Conservation (phyloP, 2,113 vertebrate species). For the Eulemur macaco region DNA sequence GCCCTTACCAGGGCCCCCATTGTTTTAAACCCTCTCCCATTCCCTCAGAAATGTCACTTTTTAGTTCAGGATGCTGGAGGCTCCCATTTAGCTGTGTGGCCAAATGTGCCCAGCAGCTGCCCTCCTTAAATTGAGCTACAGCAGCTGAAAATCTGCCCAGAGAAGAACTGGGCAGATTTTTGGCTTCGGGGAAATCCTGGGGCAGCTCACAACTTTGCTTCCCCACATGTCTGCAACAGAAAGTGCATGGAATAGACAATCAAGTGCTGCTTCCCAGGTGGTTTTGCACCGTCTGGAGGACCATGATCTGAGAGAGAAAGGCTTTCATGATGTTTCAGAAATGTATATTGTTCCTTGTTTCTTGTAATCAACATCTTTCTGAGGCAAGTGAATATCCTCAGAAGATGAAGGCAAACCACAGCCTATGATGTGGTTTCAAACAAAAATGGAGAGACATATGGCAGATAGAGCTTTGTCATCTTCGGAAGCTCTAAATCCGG, state of each 20-base stretch:
- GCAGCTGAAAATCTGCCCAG: slow-evolving; percentile 19
- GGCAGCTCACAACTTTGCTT: slow-evolving; percentile 56
- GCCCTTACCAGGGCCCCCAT: neutral
- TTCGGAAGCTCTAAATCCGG: neutral
- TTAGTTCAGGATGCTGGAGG: slow-evolving; percentile 40
- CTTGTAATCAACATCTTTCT: slow-evolving; percentile 7
- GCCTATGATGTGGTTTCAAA: neutral
- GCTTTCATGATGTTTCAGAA: slow-evolving; percentile 24
- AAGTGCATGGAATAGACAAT: neutral
- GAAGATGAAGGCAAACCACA: neutral
- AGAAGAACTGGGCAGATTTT: slow-evolving; percentile 75
- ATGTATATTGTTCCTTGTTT: neutral
- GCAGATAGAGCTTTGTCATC: neutral
- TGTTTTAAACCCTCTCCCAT: neutral
- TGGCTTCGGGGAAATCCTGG: slow-evolving; percentile 68
- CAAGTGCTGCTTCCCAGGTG: slow-evolving; percentile 6
- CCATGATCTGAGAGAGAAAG: neutral
- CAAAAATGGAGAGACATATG: neutral
- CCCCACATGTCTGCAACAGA: slow-evolving; percentile 37
- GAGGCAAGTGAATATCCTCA: neutral
- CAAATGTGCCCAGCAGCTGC: slow-evolving; percentile 67
- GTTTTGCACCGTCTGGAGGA: neutral
- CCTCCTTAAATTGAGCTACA: slow-evolving; percentile 61
- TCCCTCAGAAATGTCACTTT: neutral
- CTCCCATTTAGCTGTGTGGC: slow-evolving; percentile 50